These are phyloP conservation scores for Apodemus agrarius DNA, from an alignment of 2,797 vertebrate genomes.

Conservation along the genomic window DNA sequence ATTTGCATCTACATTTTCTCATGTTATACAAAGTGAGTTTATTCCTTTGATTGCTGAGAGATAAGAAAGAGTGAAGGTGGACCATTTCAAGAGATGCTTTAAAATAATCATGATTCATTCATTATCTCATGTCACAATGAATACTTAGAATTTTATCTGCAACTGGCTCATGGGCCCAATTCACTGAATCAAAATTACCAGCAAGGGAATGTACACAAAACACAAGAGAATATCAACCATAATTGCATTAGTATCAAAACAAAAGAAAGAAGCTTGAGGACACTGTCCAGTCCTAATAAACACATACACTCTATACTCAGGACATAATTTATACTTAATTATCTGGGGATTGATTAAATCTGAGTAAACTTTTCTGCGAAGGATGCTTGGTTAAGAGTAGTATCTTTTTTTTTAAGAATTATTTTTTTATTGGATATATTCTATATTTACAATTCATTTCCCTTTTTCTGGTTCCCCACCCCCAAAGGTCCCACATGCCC, in stretches of 20 bases:
- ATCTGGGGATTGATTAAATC: not conserved
- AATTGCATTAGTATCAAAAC: not conserved
- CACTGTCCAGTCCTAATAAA: not conserved
- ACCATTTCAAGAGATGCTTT: not conserved
- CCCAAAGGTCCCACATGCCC: no score
- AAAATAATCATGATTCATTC: not conserved
- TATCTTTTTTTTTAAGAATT: no score
- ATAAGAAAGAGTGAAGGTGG: not conserved
- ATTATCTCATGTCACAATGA: not conserved
- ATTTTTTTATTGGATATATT: no score
- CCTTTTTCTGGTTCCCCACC: no score
- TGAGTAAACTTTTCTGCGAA: not conserved
- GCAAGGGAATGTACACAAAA: slow-evolving; percentile 33
- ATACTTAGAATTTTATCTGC: not conserved
- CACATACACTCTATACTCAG: no score
- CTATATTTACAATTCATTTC: no score
- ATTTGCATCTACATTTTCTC: not conserved
- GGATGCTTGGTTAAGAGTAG: not conserved
- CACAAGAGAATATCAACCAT: slow-evolving; percentile 46
- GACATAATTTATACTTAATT: not conserved
- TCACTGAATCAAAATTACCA: slow-evolving; percentile 25
- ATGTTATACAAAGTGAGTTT: not conserved
- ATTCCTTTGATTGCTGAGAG: not conserved
- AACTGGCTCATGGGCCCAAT: slow-evolving; percentile 46
- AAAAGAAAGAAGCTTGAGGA: slow-evolving; percentile 23